Evolutionary conservation across 2,888 invertebrate species (phyloP), one percentile per base, ranked within the genome.

Genomic region (Tachystola acroxantha): DNA sequence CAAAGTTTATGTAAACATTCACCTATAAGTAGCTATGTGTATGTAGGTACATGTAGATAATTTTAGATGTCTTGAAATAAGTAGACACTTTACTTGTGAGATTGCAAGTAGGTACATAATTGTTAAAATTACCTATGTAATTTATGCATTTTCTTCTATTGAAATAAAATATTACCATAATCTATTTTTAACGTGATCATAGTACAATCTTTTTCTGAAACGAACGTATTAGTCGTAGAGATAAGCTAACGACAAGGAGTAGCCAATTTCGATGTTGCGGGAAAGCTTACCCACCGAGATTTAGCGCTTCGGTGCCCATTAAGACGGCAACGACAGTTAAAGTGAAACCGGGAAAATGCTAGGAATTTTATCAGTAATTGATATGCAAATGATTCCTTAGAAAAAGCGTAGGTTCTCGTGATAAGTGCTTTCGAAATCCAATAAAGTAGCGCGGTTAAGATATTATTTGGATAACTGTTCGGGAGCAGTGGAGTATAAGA

Each of bases 221-320:
- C 32, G 28, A 35, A 35, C 41, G 37, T 34, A 53, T 50, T 58
- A 62, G 53, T 54, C 50, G 56, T 46, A 48, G 52, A 64, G 65
- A 65, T 65, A 64, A 65, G 65, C 57, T 63, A 65, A 64, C 58
- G 62, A 65, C 64, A 59, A 57, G 56, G 58, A 60, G 61, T 59
- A 61, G 66, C 66, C 64, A 63, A 63, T 72, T 69, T 63, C 61
- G 60, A 58, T 69, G 64, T 65, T 66, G 67, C 59, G 65, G 64
- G 50, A 52, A 57, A 47, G 54, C 54, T 59, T 63, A 68, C 57
- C 64, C 61, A 43, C 53, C 42, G 56, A 69, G 70, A 64, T 69
- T 73, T 68, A 67, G 59, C 60, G 53, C 59, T 53, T 53, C 53
- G 56, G 57, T 59, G 60, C 59, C 66, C 67, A 69, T 71, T 73